Base-by-base conservation (phyloP, 2,888 invertebrate species). In the Oeneis ivallda region DNA sequence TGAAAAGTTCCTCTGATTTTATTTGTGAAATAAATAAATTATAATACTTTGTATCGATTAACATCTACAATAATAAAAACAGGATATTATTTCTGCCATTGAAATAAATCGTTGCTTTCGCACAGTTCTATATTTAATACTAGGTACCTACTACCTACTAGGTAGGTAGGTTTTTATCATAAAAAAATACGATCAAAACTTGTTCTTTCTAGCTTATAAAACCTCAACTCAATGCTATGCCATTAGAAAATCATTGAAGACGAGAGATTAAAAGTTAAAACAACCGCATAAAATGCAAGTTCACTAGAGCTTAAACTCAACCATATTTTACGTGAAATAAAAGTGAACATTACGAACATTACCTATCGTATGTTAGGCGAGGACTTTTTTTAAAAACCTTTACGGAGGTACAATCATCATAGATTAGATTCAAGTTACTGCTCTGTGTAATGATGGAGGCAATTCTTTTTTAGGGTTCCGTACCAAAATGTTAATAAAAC, bases 211-310 rank as follows among this genome's bases (percentile, higher is more conserved):
- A 47, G 58, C 15, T 34, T 58, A 47, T 45, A 37, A 54, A 54
- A 37, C 52, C 52, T 32, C 45, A 9, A 15, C 26, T 13, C 11
- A 26, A 50, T 9, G 26, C 7, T 39, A 41, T 56, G 47, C 58
- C 58, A 58, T 58, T 58, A 47, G 58, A 58, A 58, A 58, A 58
- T 34, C 58, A 58, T 47, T 47, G 45, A n/a, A 57, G 45, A 43
- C 19, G 13, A 50, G 17, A 26, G 26, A 50, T 26, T 58, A 32
- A 32, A 58, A 58, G 26, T 11, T 47, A 15, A 47, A 57, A 43
- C 56, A 39, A 32, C 45, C 47, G 45, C 15, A 34, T 47, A 57
- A 41, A 41, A 54, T 54, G 5, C 45, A 45, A 43, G 47, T 11
- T 57, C 15, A 8, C 57, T 15, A 45, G 58, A 45, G 58, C 58